Base-by-base conservation (phyloP, 1,140 invertebrate species). In the Zaprionus inermis region DNA sequence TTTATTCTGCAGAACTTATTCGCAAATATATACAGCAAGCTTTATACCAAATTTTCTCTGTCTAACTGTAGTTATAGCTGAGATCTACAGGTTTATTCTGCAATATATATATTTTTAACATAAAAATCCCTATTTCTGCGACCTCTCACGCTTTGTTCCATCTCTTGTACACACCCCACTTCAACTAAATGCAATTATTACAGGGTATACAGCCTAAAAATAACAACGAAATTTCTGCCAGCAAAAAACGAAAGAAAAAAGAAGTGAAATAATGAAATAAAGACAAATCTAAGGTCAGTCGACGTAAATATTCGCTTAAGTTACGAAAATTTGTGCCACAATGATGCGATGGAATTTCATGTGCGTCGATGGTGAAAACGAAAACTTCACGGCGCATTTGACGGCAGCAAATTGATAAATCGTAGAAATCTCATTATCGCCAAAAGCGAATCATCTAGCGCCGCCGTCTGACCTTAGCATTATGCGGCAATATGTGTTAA, bases 231-330 rank as follows among this genome's bases (percentile, higher is more conserved):
- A 20, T 49, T 22, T 22, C 5, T 49, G 44, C 18, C 5, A 12
- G 44, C 44, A 49, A 20, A 22, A 12, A 22, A 9, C 12, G n/a
- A 49, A 20, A 11, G 12, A 22, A 20, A n/a, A 20, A 46, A 46
- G 18, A 16, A 46, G 44, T 58, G 44, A 24, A 49, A 59, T 51
- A 59, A 68, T 61, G 34, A 66, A 22, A 20, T 69, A 60, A 70
- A 58, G 36, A 55, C 66, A 74, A 46, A 74, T 63, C 58, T 74
- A 56, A 74, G 72, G 72, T 74, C 72, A 69, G 32, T n/a, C 54
- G 56, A 51, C 30, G 38, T 24, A 70, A 70, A 67, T 60, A 68
- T 44, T n/a, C 16, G 34, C 49, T 30, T 32, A 59, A 59, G 18
- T 44, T 51, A 46, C 49, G 24, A 60, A 38, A 73, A 68, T 68